Conservation (phyloP, 2,113 vertebrate genomes). For the Myanophis thanlyinensis region DNA sequence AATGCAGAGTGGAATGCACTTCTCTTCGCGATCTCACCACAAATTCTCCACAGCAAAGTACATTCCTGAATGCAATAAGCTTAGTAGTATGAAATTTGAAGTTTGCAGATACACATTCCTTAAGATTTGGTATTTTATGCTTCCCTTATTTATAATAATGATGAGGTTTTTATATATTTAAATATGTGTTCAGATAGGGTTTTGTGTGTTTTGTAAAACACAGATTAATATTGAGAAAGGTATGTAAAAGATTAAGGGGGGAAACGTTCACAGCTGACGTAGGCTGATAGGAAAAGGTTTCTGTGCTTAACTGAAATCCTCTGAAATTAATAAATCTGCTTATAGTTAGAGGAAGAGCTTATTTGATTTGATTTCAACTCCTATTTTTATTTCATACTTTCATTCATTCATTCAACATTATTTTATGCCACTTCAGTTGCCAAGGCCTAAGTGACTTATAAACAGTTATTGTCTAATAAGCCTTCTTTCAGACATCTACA, state of each 20-base stretch:
- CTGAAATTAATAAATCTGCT: background rate
- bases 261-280: background rate
- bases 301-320: background rate
- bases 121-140: background rate
- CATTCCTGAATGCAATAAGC: background rate
- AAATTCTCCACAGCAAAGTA: background rate
- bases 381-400: background rate
- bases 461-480: background rate
- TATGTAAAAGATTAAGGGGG: background rate
- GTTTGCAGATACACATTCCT: background rate
- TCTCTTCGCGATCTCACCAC: background rate
- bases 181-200: background rate
- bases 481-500: background rate
- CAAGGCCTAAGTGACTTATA: background rate
- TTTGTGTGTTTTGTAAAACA: background rate
- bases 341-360: background rate
- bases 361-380: background rate
- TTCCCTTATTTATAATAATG: background rate
- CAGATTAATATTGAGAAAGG: background rate
- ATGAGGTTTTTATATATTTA: background rate
- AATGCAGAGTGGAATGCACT: background rate
- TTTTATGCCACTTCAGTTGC: background rate
- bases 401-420: background rate
- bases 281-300: background rate
- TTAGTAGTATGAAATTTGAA: background rate